Percentiles rank a stretch among this genome's conserved stretches.
Evolutionary conservation across 2,797 vertebrate species (phyloP).

Genomic region (Acanthiza pusilla): DNA sequence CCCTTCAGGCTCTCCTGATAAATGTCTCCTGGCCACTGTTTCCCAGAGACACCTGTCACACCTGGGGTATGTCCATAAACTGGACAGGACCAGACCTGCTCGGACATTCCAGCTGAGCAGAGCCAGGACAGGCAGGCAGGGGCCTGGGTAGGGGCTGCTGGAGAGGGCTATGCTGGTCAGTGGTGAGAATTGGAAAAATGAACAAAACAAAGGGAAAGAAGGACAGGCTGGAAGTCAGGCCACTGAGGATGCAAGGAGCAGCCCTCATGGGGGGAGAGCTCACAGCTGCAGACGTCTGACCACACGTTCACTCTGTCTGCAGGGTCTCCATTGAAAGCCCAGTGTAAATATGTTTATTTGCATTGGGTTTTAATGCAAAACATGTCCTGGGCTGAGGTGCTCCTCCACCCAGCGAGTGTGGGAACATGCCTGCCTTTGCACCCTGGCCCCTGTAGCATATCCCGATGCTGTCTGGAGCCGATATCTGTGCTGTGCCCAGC

Average conservation of each 20-base stretch:
- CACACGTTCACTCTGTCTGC: background rate
- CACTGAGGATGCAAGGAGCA: background rate
- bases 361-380: background rate
- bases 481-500: background rate
- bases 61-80: background rate
- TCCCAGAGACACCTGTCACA: background rate
- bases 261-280: background rate
- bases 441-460: accelerated
- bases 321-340: background rate
- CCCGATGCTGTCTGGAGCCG: accelerated
- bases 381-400: background rate
- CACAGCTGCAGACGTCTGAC: background rate
- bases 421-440: accelerated
- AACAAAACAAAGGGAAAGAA: background rate
- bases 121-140: background rate
- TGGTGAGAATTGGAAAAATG: background rate
- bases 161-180: accelerated
- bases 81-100: background rate
- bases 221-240: background rate
- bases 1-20: background rate
- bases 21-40: background rate
- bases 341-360: accelerated
- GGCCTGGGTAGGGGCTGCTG: background rate
- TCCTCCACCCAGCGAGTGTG: background rate
- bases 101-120: accelerated